These are phyloP conservation scores for Lagorchestes hirsutus DNA, from an alignment of 2,797 vertebrate genomes.

Conservation along the genomic window DNA sequence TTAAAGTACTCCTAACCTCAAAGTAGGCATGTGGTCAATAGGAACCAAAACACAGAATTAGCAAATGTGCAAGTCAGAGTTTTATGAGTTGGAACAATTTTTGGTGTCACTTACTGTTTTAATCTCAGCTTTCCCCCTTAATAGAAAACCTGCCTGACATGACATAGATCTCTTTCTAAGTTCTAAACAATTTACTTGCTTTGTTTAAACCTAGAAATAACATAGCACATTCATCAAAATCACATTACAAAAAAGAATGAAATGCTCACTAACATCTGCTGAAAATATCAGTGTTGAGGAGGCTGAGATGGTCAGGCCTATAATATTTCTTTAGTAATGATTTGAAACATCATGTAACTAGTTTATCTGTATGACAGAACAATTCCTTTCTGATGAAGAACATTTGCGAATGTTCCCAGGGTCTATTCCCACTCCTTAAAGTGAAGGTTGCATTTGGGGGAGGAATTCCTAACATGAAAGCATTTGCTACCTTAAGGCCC, in stretches of 20 bases:
- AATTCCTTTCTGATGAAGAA: conserved; percentile 53
- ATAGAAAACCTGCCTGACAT: conserved; percentile 30
- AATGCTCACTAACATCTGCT: conserved; percentile 65
- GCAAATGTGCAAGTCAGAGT: background rate
- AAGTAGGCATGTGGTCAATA: conserved; percentile 31
- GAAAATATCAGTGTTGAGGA: conserved; percentile 63
- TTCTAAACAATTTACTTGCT: background rate
- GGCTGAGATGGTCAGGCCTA: conserved; percentile 17
- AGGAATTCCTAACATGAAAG: conserved; percentile 59
- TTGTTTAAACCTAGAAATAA: conserved; percentile 63
- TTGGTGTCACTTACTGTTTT: background rate
- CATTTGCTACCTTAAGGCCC: conserved; percentile 34
- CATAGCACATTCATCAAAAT: conserved; percentile 52
- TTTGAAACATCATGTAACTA: conserved; percentile 15
- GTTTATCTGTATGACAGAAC: conserved; percentile 45
- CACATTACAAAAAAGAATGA: conserved; percentile 38
- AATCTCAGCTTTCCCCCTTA: conserved; percentile 11
- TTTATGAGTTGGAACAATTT: conserved; percentile 50
- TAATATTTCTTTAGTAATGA: conserved; percentile 69
- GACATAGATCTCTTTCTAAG: conserved; percentile 51
- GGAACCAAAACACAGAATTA: background rate
- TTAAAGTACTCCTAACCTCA: conserved; percentile 50
- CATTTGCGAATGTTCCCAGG: conserved; percentile 60
- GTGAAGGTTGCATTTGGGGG: conserved; percentile 26
- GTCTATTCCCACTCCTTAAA: conserved; percentile 67